Conservation (phyloP, 2,113 vertebrate species). For the Edolisoma coerulescens region DNA sequence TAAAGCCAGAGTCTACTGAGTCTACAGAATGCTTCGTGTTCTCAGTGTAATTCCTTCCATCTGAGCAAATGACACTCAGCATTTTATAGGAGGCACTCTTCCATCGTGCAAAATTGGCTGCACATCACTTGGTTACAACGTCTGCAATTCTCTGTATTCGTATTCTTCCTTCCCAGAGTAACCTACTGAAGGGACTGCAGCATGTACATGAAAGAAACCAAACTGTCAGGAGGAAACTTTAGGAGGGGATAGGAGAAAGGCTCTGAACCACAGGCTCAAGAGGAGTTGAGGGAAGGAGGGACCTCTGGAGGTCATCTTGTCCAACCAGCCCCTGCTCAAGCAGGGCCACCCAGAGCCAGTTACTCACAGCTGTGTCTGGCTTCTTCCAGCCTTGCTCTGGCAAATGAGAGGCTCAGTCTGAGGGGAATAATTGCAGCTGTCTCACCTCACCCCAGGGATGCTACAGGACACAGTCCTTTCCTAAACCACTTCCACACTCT, state of each 20-base stretch:
- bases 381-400: background rate
- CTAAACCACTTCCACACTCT: background rate
- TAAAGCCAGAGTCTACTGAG: background rate
- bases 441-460: background rate
- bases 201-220: background rate
- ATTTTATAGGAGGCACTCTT: background rate
- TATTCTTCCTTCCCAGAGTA: background rate
- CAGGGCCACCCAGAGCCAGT: background rate
- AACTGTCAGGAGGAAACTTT: background rate
- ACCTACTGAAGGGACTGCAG: background rate
- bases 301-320: background rate
- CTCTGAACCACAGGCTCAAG: background rate
- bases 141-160: background rate
- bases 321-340: background rate
- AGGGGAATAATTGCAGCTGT: background rate
- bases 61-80: background rate
- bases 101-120: background rate
- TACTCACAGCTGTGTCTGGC: background rate
- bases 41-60: background rate
- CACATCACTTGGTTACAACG: accelerated
- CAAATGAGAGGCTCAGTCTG: background rate
- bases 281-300: background rate
- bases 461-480: background rate
- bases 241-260: background rate
- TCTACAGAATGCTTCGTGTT: background rate